A percentile compares a stretch with the other conserved stretches of the same genome.
Evolutionary conservation across 2,797 vertebrate genomes (phyloP).

Genomic region (Halcyon leucocephala): DNA sequence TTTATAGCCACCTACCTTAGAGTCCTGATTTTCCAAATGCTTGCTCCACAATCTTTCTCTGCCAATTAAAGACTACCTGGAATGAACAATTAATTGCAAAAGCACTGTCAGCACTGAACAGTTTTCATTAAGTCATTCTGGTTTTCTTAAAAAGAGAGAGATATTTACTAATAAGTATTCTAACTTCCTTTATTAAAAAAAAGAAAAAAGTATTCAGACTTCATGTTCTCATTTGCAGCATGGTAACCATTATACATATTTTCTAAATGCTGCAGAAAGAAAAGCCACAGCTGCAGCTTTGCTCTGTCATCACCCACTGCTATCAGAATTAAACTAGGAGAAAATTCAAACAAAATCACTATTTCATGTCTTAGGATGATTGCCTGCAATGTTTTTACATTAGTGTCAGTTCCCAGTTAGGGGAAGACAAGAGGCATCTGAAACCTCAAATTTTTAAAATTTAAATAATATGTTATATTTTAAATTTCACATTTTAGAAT

Average conservation of each 20-base stretch:
- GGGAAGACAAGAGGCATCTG: neutral
- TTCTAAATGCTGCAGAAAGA: slow-evolving; percentile 8
- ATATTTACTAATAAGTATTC: neutral
- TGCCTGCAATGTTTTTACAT: neutral
- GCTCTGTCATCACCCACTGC: slow-evolving; percentile 23
- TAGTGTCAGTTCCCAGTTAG: neutral
- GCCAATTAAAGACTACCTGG: neutral
- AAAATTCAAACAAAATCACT: slow-evolving; percentile 30
- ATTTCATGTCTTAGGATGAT: neutral
- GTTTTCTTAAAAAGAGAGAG: neutral
- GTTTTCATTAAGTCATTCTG: neutral
- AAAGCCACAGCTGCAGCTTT: slow-evolving; percentile 55
- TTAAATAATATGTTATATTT: neutral
- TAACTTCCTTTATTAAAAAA: neutral
- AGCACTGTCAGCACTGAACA: neutral
- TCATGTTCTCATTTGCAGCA: neutral
- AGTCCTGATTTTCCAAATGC: neutral
- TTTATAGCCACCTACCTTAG: neutral
- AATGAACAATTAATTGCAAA: neutral
- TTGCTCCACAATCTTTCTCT: neutral
- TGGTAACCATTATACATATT: neutral
- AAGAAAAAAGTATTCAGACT: neutral
- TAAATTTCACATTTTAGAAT: neutral
- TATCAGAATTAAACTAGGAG: slow-evolving; percentile 19
- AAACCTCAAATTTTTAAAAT: neutral